Conservation (phyloP, 2,797 vertebrate species). For the Onychomys arenicola region DNA sequence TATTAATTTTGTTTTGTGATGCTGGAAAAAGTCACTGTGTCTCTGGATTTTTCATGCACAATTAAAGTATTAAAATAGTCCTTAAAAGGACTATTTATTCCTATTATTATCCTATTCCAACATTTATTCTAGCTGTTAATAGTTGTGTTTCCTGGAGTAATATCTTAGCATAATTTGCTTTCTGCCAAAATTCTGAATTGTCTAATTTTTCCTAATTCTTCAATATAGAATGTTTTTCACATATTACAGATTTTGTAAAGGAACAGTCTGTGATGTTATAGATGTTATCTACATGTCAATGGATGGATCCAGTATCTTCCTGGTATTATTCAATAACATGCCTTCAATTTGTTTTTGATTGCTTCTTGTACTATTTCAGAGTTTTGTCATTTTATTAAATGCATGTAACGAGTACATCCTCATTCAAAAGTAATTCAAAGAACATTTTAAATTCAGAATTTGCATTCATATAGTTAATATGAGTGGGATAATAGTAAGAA, state of each 20-base stretch:
- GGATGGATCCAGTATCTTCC: background rate
- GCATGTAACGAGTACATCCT: background rate
- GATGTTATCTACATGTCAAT: background rate
- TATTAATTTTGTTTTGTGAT: background rate
- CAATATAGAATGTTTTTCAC: background rate
- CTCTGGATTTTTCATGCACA: background rate
- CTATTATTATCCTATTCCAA: background rate
- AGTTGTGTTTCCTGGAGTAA: background rate
- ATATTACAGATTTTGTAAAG: background rate
- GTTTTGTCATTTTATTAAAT: background rate
- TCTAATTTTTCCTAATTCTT: background rate
- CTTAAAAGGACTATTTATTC: background rate
- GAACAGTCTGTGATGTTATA: background rate
- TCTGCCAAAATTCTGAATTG: background rate
- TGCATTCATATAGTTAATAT: background rate
- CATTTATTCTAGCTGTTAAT: background rate
- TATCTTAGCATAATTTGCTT: background rate
- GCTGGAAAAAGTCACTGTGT: background rate
- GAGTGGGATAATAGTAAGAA: background rate
- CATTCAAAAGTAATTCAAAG: background rate
- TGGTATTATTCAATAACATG: background rate
- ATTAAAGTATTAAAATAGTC: background rate
- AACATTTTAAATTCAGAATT: background rate
- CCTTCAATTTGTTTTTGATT: background rate
- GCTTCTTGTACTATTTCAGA: background rate